Conservation (phyloP, 1,140 invertebrate genomes). For the Pseudomyrmex flavicornis region DNA sequence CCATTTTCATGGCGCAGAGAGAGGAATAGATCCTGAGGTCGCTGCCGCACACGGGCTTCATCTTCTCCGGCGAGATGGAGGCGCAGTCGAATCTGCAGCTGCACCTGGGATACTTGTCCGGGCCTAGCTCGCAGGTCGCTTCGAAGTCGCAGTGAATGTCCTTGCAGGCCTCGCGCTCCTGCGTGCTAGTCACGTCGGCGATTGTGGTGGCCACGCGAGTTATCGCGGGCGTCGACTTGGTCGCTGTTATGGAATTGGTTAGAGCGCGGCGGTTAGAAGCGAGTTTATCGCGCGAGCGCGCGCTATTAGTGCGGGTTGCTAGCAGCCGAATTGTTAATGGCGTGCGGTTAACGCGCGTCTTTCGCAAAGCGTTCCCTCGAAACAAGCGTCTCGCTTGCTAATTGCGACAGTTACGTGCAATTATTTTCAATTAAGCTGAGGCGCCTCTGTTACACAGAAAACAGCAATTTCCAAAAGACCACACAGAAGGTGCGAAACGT, state of each 20-base stretch:
- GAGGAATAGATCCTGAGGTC: conserved; percentile 93
- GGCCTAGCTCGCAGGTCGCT: conserved; percentile 92
- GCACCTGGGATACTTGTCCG: conserved; percentile 91
- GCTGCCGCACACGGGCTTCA: conserved; percentile 91
- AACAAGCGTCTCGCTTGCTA: conserved; percentile 6
- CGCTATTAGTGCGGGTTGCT: conserved; percentile 39
- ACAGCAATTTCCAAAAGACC: conserved; percentile 19
- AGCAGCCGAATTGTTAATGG: conserved; percentile 3
- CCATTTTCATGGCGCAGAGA: conserved; percentile 94
- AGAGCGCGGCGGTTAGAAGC: conserved; percentile 51
- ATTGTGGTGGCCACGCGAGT: conserved; percentile 77
- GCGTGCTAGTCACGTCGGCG: conserved; percentile 82
- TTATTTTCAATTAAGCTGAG: conserved; percentile 40
- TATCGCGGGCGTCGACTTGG: conserved; percentile 79
- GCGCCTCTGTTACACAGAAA: background rate
- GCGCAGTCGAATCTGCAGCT: conserved; percentile 91
- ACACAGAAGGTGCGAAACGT: background rate
- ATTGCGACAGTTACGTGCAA: conserved; percentile 3
- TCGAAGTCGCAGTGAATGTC: conserved; percentile 94
- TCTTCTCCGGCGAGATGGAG: conserved; percentile 85
- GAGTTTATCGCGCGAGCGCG: conserved; percentile 2
- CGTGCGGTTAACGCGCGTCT: conserved; percentile 28
- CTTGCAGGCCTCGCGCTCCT: conserved; percentile 89
- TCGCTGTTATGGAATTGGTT: conserved; percentile 70
- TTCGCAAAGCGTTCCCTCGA: background rate